Conservation (phyloP, 2,888 invertebrate species). For the Macaria notata region DNA sequence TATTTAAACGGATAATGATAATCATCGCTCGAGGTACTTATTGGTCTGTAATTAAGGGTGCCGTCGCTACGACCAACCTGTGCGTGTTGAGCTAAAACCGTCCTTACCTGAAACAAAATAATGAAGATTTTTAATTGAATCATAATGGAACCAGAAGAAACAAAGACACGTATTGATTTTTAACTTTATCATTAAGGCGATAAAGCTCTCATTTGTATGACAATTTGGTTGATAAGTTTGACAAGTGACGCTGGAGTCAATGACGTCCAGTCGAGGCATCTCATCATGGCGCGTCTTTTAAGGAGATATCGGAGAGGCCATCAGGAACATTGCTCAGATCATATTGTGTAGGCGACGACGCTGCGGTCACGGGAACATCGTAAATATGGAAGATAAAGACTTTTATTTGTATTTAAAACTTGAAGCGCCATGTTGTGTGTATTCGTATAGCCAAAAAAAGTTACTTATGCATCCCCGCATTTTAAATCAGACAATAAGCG, state of each 20-base stretch:
- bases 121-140: too few relatives aligned
- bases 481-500: too few relatives aligned
- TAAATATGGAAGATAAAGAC: constrained; percentile 1
- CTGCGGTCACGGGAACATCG: neutral
- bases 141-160: too few relatives aligned
- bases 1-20: constrained; percentile 15
- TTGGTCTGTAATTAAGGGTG: constrained; percentile 12
- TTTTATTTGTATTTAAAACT: neutral
- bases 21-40: constrained; percentile 7
- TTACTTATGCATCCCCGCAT: too few relatives aligned
- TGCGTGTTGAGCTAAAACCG: too few relatives aligned
- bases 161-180: neutral
- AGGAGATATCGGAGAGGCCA: constrained; percentile 28
- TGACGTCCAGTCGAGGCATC: constrained; percentile 17
- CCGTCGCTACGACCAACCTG: neutral
- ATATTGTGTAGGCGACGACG: constrained; percentile 3
- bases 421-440: too few relatives aligned
- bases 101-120: too few relatives aligned
- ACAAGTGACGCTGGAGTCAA: constrained; percentile 14
- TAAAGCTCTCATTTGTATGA: neutral
- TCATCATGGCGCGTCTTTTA: constrained; percentile 22
- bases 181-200: neutral
- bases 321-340: constrained; percentile 17
- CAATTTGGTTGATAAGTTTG: neutral
- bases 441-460: neutral